Conservation (phyloP, 92 coral and sea anemone species). For the Parazoanthus darwini region DNA sequence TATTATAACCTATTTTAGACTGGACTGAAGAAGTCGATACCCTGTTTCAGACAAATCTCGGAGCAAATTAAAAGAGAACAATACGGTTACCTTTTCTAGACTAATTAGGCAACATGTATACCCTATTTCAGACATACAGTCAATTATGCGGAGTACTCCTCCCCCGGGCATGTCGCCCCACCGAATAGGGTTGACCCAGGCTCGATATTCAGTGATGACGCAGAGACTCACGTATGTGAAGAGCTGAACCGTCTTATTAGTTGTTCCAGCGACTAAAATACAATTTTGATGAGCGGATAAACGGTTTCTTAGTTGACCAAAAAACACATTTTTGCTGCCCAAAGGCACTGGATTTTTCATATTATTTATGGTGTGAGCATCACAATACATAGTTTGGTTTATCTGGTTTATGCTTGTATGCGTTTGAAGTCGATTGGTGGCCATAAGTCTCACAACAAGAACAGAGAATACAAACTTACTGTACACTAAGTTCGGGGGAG, state of each 20-base stretch:
- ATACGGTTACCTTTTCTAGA: too few species aligned
- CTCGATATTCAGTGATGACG: neutral
- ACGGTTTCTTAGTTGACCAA: neutral
- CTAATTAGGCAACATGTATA: too few species aligned
- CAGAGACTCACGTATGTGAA: neutral
- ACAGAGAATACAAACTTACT: neutral
- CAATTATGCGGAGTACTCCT: too few species aligned
- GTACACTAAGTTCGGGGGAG: neutral
- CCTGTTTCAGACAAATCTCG: too few species aligned
- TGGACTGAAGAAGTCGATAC: too few species aligned
- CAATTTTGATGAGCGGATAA: neutral
- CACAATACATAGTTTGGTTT: neutral
- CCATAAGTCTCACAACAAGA: neutral
- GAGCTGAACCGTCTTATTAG: neutral
- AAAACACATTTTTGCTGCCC: neutral
- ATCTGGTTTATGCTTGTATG: neutral
- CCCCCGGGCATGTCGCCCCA: too few species aligned
- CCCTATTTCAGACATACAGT: too few species aligned
- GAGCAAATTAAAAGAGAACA: too few species aligned
- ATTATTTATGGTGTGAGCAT: neutral
- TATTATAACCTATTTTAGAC: too few species aligned
- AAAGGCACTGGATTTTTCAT: neutral
- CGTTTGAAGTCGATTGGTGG: too few species aligned
- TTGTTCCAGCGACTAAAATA: neutral
- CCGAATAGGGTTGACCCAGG: too few species aligned